Conservation (phyloP, 2,113 vertebrate genomes). For the Anarrhichthys ocellatus region DNA sequence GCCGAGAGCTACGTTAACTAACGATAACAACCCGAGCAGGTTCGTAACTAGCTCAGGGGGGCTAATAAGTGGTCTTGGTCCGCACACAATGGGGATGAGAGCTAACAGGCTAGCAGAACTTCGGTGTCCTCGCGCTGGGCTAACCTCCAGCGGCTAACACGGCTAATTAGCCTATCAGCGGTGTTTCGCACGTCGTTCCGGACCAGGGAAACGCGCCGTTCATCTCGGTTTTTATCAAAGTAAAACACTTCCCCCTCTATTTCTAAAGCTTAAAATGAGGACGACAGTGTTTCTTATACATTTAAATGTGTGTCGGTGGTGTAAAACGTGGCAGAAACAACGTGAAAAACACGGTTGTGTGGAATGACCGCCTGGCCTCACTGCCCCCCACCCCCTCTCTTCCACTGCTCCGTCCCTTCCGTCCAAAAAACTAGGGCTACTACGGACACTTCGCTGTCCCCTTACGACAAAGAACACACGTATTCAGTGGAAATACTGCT, state of each 20-base stretch:
- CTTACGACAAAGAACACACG: background rate
- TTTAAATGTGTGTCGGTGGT: background rate
- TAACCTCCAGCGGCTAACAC: slow-evolving; percentile 76
- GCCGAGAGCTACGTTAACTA: slow-evolving; percentile 4
- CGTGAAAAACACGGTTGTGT: slow-evolving; percentile 45
- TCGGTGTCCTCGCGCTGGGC: slow-evolving; percentile 70
- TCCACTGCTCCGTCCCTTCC: slow-evolving; percentile 65
- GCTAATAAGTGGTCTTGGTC: slow-evolving; percentile 48
- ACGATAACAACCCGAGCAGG: slow-evolving; percentile 36
- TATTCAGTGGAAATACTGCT: background rate
- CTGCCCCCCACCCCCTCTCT: slow-evolving; percentile 59
- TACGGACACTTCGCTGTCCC: slow-evolving; percentile 46
- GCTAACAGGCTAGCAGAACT: slow-evolving; percentile 77
- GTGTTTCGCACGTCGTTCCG: slow-evolving; percentile 72
- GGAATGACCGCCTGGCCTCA: slow-evolving; percentile 89
- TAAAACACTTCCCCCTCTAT: background rate
- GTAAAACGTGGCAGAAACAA: slow-evolving; percentile 10
- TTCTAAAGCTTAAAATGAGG: background rate
- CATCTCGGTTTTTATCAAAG: slow-evolving; percentile 19
- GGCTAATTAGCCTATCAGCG: slow-evolving; percentile 80
- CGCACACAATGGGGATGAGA: slow-evolving; percentile 77
- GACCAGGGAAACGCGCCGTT: slow-evolving; percentile 57
- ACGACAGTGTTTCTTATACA: rapidly evolving
- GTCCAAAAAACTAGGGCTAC: slow-evolving; percentile 67
- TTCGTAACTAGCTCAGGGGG: slow-evolving; percentile 28